Base-by-base conservation (phyloP, 2,888 invertebrate species). In the Morpho deidamia region DNA sequence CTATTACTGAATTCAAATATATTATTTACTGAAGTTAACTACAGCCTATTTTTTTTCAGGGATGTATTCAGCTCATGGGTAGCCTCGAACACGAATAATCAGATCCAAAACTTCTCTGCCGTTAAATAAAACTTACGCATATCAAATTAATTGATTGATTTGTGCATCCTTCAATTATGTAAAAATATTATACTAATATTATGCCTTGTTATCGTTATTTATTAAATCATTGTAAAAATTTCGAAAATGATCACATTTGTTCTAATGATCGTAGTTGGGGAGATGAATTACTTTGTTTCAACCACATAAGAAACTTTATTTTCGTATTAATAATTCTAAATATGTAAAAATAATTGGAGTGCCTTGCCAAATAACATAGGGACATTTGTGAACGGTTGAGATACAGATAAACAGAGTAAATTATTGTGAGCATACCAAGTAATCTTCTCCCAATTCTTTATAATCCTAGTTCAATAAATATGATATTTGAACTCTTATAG, bases 51-150 rank as follows among this genome's bases (percentile, higher is more conserved):
- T 51, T 55, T 34, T 91, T 92, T 56, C 93, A 96, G 96, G 88
- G 97, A 97, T 85, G 97, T 97, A 62, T 96, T 96, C 91, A 95
- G 94, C 76, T 95, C 94, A 61, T 96, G 96, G 96, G 96, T 96
- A 74, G 94, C 95, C 61, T 93, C 94, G 72, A 95, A 96, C 91
- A 94, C 95, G 91, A 95, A 94, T 85, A 94, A 92, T 86, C 92
- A 93, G 83, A 92, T 93, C 78, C 94, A 94, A 88, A 94, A 93
- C 80, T 94, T 93, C 82, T 94, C 95, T 63, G 94, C 95, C 67
- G 95, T 95, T 71, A 95, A 95, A 91, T 95, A 94, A 83, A 72
- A 44, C 49, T 55, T 46, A 63, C 64, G 61, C 69, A 70, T 68
- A 69, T 71, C 65, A 60, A 54, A 41, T 41, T 48, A 10, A 35